A percentile compares a stretch with the other conserved stretches of the same genome.
These are phyloP conservation scores for Garra rufa DNA, from an alignment of 2,113 vertebrate genomes.

Conservation along the genomic window DNA sequence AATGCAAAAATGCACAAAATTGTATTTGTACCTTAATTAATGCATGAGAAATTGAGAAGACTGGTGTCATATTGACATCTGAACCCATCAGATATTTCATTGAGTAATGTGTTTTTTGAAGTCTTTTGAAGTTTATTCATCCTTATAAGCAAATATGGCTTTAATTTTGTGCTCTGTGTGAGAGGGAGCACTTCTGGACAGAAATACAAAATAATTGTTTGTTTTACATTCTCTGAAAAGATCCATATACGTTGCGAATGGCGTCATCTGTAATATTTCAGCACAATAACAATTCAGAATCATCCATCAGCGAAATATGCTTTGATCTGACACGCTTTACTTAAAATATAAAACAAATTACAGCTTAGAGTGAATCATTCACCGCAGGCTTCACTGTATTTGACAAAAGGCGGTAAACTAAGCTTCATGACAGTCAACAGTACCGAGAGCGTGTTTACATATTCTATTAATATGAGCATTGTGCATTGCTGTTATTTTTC, in stretches of 20 bases:
- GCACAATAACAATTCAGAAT: constrained; percentile 8
- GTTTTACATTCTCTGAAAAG: constrained; percentile 19
- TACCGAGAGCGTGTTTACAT: neutral
- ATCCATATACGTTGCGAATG: constrained; percentile 3
- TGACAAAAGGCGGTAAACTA: constrained; percentile 21
- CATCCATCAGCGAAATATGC: constrained; percentile 5
- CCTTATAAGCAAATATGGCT: neutral
- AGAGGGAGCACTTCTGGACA: constrained; percentile 1
- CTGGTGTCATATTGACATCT: neutral
- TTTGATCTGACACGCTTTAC: constrained; percentile 21
- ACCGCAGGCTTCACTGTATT: constrained; percentile 25
- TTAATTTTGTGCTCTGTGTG: neutral
- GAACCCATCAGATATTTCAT: neutral
- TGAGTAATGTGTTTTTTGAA: neutral
- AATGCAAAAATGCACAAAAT: neutral
- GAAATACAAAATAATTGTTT: constrained; percentile 30
- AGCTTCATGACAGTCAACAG: neutral
- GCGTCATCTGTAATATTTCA: constrained; percentile 35
- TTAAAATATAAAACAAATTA: constrained; percentile 31
- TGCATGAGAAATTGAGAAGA: neutral
- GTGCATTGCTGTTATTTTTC: neutral
- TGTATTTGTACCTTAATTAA: neutral
- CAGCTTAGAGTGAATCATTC: constrained; percentile 25
- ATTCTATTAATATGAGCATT: constrained; percentile 1
- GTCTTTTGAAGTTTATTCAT: neutral